phyloP scores from a whole-genome alignment of 1,140 invertebrate species.

The Antheraea mylitta region DNA sequence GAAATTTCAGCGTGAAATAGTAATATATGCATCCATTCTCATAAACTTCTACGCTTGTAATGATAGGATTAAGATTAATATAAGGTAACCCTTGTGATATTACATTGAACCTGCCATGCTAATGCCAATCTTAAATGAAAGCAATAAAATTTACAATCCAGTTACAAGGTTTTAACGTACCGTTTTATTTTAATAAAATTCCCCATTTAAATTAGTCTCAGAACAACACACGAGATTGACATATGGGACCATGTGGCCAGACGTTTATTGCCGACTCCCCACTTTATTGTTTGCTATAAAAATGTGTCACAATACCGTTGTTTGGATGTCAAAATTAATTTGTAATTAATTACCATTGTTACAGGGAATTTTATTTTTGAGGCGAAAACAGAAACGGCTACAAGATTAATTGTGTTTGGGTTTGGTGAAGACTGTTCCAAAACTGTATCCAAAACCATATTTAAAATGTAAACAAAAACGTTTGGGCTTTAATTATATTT shows the following conservation, averaged over 20 bases:
- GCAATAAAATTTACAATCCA: no score
- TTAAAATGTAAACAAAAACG: not conserved
- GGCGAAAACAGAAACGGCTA: not conserved
- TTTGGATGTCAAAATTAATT: not conserved
- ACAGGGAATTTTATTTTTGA: not conserved
- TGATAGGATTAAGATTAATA: no score
- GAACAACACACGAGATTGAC: slow-evolving; percentile 5
- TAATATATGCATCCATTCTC: no score
- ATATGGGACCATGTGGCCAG: not conserved
- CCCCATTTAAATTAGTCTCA: not conserved
- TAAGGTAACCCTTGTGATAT: no score
- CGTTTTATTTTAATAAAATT: no score
- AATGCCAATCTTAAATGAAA: no score
- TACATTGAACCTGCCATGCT: no score
- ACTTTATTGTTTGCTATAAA: slow-evolving; percentile 10
- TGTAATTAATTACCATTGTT: not conserved
- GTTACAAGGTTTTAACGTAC: no score
- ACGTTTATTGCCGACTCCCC: slow-evolving; percentile 7
- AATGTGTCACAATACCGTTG: not conserved
- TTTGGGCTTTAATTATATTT: no score
- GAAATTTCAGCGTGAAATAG: no score
- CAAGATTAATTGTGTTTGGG: not conserved
- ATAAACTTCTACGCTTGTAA: no score
- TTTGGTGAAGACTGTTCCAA: not conserved
- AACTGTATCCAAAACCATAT: not conserved